Evolutionary conservation across 1,140 invertebrate genomes (phyloP).

Genomic region (Bombus turneri): DNA sequence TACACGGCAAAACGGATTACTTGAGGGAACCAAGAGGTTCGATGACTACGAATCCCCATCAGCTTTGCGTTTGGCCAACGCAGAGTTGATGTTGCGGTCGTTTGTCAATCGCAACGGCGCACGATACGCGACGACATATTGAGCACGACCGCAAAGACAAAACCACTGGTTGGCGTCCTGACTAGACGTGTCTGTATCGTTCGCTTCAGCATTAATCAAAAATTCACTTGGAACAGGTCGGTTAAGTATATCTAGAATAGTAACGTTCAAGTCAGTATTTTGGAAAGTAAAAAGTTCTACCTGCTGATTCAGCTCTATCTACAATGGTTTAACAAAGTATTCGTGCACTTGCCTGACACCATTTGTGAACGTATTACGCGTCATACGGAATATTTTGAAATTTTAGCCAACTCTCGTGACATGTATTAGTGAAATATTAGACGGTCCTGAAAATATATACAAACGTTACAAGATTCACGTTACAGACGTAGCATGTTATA

Average conservation of each 20-base stretch:
- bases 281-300: background rate
- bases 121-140: conserved; percentile 46
- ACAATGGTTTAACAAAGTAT: too few species aligned
- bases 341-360: too few species aligned
- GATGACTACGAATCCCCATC: conserved; percentile 22
- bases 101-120: conserved; percentile 59
- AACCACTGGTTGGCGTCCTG: conserved; percentile 43
- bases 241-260: background rate
- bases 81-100: conserved; percentile 57
- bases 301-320: too few species aligned
- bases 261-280: background rate
- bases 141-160: conserved; percentile 55
- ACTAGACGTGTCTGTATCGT: conserved; percentile 24
- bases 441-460: too few species aligned
- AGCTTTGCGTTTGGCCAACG: conserved; percentile 65
- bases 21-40: background rate
- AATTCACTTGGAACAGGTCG: background rate
- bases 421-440: too few species aligned
- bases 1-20: conserved; percentile 56
- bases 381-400: too few species aligned
- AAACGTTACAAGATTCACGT: too few species aligned
- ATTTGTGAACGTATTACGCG: too few species aligned
- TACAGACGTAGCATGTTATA: too few species aligned
- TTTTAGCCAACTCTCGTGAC: too few species aligned
- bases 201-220: background rate